phyloP scores from a whole-genome alignment of 2,888 invertebrate genomes.

The Leptopilina syphax region DNA sequence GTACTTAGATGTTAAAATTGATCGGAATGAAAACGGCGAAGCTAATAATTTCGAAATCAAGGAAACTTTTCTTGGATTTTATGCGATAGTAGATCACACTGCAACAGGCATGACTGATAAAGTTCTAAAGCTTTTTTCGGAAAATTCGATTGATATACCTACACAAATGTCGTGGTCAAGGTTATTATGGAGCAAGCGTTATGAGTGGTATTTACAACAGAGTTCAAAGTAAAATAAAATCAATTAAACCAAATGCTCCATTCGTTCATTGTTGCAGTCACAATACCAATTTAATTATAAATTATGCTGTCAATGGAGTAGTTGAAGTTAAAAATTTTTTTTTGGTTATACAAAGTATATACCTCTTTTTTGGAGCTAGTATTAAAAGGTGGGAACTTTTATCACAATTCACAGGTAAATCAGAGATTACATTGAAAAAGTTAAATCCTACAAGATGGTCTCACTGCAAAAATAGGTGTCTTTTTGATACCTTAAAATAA shows the following conservation, averaged over 20 bases:
- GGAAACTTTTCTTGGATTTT: constrained; percentile 46
- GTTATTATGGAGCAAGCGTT: constrained; percentile 67
- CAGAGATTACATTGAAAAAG: constrained; percentile 60
- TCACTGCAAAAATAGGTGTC: too few species aligned
- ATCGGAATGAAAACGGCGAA: constrained; percentile 41
- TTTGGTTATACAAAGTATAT: constrained; percentile 56
- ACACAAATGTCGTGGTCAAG: constrained; percentile 52
- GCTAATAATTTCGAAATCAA: constrained; percentile 46
- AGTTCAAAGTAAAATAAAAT: constrained; percentile 61
- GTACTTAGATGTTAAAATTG: not conserved
- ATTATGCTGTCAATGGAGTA: constrained; percentile 55
- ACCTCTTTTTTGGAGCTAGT: constrained; percentile 60
- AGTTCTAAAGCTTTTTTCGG: constrained; percentile 43
- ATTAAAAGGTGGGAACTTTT: constrained; percentile 63
- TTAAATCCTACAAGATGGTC: constrained; percentile 65
- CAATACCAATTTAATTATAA: constrained; percentile 59
- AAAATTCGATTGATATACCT: constrained; percentile 48
- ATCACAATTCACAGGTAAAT: constrained; percentile 59
- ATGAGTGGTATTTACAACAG: constrained; percentile 63
- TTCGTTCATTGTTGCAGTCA: constrained; percentile 58
- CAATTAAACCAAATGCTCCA: constrained; percentile 60
- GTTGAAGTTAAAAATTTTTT: constrained; percentile 48
- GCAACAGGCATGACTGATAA: constrained; percentile 42
- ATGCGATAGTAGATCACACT: constrained; percentile 42
- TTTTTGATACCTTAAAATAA: too few species aligned